These are phyloP conservation scores for Tetramorium parvispinum DNA, from an alignment of 1,140 invertebrate species.

Conservation along the genomic window DNA sequence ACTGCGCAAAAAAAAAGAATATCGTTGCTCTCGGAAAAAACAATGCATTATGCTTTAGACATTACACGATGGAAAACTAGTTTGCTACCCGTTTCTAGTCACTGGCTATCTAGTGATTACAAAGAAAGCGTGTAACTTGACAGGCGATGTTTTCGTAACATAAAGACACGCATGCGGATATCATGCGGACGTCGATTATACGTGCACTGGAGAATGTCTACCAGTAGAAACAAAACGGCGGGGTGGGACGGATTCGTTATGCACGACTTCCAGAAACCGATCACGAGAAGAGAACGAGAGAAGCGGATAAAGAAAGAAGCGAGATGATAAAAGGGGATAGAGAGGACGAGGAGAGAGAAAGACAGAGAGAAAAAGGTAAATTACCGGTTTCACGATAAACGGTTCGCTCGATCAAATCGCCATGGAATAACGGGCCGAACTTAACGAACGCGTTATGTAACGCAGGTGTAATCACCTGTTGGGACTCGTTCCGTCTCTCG, in stretches of 20 bases:
- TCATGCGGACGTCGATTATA: conserved; percentile 5
- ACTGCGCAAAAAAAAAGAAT: background rate
- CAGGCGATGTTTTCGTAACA: conserved; percentile 33
- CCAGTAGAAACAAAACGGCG: background rate
- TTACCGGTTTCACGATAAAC: conserved; percentile 74
- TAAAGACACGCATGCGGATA: background rate
- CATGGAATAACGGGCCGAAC: conserved; percentile 66
- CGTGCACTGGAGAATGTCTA: background rate
- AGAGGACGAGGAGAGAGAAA: no score
- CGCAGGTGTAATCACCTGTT: conserved; percentile 75
- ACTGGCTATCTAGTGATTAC: conserved; percentile 7
- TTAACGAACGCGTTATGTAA: conserved; percentile 74
- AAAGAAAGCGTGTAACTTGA: conserved; percentile 22
- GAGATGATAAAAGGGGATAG: conserved; percentile 40
- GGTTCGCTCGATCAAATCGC: conserved; percentile 72
- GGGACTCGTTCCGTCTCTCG: conserved; percentile 60
- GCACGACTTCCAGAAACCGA: conserved; percentile 46
- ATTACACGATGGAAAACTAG: background rate
- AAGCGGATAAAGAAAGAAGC: conserved; percentile 5
- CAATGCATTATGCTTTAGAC: conserved; percentile 6
- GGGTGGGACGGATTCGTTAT: conserved; percentile 35
- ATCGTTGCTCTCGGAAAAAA: conserved; percentile 8
- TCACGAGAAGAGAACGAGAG: conserved; percentile 31
- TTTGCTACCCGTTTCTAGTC: background rate
- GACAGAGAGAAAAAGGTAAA: conserved; percentile 34